Base-by-base conservation (phyloP, 2,113 vertebrate genomes). In the Rhinoderma darwinii region DNA sequence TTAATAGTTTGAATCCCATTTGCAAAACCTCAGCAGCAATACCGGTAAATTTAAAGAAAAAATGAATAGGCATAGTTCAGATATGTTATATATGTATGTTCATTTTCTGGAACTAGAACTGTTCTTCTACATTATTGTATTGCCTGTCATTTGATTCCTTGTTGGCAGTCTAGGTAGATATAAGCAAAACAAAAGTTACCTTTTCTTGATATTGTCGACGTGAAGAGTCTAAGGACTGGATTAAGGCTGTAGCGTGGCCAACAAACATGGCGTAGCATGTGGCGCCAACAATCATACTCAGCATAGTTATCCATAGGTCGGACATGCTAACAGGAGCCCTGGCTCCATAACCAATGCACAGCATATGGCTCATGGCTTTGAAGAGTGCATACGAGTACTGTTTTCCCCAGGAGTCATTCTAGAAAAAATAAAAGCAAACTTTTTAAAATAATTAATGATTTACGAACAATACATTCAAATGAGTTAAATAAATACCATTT, bases 331-430 rank as follows among this genome's bases (percentile, higher is more conserved):
- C 97, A 0, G 98, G 98, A 1, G 98, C 98, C 0, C 97, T 96
- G 73, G 98, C 97, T 0, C 98, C 98, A 0, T 99, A 99, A 12
- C 98, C 98, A 18, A 99, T 99, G 90, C 98, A 99, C 61, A 99
- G 94, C 98, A 99, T 99, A 88, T 99, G 98, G 91, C 98, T 99
- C 98, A 99, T 99, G 41, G 98, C 98, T 95, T 99, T 99, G 94
- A 99, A 99, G 90, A 99, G 97, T 14, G 97, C 98, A 0, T 99
- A 99, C 0, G 98, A 99, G 89, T 99, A 99, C 91, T 99, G 98
- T 92, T 98, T 99, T 88, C 97, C 98, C 98, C 98, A 99, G 82
- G 98, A 99, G 86, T 97, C 97, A 0, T 99, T 99, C 98, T 99
- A 94, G 44, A 95, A 92, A 63, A 90, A 84, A 90, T 88, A 35